Conservation (phyloP, 2,113 vertebrate species). For the Fulica atra region DNA sequence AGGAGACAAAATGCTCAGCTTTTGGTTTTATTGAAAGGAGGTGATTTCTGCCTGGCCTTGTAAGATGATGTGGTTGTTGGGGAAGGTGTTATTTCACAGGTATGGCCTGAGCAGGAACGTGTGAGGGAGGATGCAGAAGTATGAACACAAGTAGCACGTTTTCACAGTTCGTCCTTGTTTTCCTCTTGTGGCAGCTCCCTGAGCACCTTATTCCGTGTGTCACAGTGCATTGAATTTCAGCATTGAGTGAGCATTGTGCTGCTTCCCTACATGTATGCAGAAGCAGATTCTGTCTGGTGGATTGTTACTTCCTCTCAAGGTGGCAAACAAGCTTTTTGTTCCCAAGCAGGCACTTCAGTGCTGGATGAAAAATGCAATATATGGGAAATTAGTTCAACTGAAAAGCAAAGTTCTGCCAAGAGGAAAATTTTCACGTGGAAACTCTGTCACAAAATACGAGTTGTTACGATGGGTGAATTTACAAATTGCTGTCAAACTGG, state of each 20-base stretch:
- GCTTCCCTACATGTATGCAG: not conserved
- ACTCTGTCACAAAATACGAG: constrained; percentile 2
- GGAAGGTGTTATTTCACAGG: rapidly evolving
- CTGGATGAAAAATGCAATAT: not conserved
- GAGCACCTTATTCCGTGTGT: not conserved
- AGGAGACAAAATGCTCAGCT: not conserved
- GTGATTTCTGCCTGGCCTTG: not conserved
- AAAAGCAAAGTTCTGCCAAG: not conserved
- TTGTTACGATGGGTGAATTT: not conserved
- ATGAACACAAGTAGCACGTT: not conserved
- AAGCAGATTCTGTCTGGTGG: not conserved
- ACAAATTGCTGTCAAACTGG: constrained; percentile 7
- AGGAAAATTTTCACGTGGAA: constrained; percentile 2
- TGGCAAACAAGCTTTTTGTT: not conserved
- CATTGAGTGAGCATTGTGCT: rapidly evolving
- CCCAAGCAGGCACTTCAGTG: not conserved
- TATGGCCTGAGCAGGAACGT: not conserved
- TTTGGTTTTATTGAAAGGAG: not conserved
- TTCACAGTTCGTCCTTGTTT: not conserved
- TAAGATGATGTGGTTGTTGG: not conserved
- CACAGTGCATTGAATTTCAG: not conserved
- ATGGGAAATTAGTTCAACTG: not conserved
- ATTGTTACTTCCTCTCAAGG: not conserved
- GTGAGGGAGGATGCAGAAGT: not conserved
- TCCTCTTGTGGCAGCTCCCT: rapidly evolving